Percentiles rank a stretch among this genome's conserved stretches.
phyloP scores from a whole-genome alignment of 2,888 invertebrate genomes.

The Lasioglossum figueresi region DNA sequence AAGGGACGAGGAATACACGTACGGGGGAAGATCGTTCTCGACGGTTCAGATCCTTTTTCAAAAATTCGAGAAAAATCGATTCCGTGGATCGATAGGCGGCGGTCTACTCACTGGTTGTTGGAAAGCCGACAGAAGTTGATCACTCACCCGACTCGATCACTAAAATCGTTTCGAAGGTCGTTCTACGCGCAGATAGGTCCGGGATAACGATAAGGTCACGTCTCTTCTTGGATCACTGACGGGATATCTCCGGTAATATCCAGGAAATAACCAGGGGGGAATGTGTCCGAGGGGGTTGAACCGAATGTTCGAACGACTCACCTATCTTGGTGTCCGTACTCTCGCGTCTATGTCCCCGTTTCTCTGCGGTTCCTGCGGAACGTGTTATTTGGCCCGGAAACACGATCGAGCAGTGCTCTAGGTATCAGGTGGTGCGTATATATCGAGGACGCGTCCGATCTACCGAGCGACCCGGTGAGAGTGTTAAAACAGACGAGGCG shows the following conservation, averaged over 20 bases:
- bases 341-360: neutral
- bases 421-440: slow-evolving; percentile 9
- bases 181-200: neutral
- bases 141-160: slow-evolving; percentile 4
- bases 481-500: slow-evolving; percentile 82
- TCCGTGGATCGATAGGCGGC: neutral
- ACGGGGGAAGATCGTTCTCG: neutral
- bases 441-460: slow-evolving; percentile 66
- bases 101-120: neutral
- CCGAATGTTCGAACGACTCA: slow-evolving; percentile 1
- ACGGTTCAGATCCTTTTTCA: no score
- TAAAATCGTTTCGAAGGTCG: neutral
- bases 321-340: neutral
- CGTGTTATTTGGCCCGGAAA: slow-evolving; percentile 45
- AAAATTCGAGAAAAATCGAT: neutral
- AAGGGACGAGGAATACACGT: no score
- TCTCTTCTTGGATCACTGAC: slow-evolving; percentile 19
- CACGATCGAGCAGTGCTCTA: slow-evolving; percentile 37
- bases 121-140: neutral
- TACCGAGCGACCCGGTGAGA: slow-evolving; percentile 78
- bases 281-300: slow-evolving; percentile 1
- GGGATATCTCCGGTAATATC: neutral
- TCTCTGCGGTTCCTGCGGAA: slow-evolving; percentile 11
- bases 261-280: neutral
- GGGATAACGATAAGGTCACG: neutral